Conservation (phyloP, 1,140 invertebrate genomes). For the Ceratina australensis region DNA sequence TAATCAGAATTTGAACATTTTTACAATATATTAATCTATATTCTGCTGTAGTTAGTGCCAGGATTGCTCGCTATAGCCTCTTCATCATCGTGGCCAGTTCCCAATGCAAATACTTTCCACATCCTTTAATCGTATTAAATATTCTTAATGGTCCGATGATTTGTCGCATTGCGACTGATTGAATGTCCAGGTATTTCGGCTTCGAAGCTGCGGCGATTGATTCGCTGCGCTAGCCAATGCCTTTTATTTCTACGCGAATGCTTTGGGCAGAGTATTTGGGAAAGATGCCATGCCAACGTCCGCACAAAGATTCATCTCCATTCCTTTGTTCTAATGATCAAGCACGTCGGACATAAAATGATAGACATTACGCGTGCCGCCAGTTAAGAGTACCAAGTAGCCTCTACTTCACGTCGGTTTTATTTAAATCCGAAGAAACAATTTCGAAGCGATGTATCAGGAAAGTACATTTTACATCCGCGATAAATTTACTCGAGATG, state of each 20-base stretch:
- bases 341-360: neutral
- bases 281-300: constrained; percentile 12
- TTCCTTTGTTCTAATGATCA: neutral
- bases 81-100: no score
- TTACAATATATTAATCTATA: no score
- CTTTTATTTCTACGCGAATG: constrained; percentile 13
- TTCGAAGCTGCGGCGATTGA: constrained; percentile 23
- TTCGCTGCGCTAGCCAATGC: constrained; percentile 3
- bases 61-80: no score
- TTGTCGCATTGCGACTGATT: constrained; percentile 46
- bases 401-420: no score
- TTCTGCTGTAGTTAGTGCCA: no score
- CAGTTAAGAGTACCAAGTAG: no score
- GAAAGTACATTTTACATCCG: neutral
- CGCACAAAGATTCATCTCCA: neutral
- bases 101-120: neutral
- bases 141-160: neutral
- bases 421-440: no score
- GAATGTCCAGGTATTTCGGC: constrained; percentile 6
- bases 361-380: neutral
- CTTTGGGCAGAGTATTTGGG: neutral
- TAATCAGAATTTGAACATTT: no score
- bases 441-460: no score
- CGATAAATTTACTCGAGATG: neutral
- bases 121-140: neutral